Evolutionary conservation across 2,888 invertebrate species (phyloP).

Genomic region (Drosophila yooni): DNA sequence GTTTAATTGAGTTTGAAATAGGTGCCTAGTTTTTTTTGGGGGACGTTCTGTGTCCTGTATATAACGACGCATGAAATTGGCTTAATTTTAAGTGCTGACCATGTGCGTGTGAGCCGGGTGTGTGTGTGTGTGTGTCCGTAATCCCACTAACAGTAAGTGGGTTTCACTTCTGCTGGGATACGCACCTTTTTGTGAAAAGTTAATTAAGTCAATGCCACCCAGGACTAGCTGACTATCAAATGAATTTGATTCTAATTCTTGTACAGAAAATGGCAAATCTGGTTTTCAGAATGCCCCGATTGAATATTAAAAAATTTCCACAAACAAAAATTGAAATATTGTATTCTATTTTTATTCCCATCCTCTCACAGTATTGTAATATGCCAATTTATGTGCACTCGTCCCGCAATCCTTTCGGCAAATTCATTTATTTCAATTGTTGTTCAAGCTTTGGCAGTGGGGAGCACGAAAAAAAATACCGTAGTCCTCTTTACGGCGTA

Average conservation of each 20-base stretch:
- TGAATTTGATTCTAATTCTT: conserved; percentile 46
- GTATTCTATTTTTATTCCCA: conserved; percentile 3
- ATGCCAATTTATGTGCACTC: conserved; percentile 60
- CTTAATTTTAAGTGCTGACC: conserved; percentile 60
- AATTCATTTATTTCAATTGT: conserved; percentile 81
- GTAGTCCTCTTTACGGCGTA: conserved; percentile 62
- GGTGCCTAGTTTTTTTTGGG: conserved; percentile 59
- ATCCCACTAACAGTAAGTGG: conserved; percentile 10
- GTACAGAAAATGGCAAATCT: conserved; percentile 2
- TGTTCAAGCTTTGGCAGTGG: conserved; percentile 50
- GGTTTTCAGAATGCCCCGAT: conserved; percentile 11
- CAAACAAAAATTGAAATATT: conserved; percentile 20
- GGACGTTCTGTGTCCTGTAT: conserved; percentile 18
- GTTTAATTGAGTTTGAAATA: conserved; percentile 81
- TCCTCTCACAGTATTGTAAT: conserved; percentile 36
- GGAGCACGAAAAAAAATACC: conserved; percentile 21
- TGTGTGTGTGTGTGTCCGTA: conserved; percentile 11
- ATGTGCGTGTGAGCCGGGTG: conserved; percentile 9
- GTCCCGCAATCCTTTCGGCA: conserved; percentile 65
- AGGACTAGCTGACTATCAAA: conserved; percentile 8
- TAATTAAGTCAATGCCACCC: conserved; percentile 38
- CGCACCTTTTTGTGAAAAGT: conserved; percentile 44
- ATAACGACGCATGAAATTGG: conserved; percentile 72
- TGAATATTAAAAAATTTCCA: conserved; percentile 30
- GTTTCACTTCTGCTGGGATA: conserved; percentile 16